Conservation (phyloP, 64 coral and sea anemone species). For the Montipora efflorescens region DNA sequence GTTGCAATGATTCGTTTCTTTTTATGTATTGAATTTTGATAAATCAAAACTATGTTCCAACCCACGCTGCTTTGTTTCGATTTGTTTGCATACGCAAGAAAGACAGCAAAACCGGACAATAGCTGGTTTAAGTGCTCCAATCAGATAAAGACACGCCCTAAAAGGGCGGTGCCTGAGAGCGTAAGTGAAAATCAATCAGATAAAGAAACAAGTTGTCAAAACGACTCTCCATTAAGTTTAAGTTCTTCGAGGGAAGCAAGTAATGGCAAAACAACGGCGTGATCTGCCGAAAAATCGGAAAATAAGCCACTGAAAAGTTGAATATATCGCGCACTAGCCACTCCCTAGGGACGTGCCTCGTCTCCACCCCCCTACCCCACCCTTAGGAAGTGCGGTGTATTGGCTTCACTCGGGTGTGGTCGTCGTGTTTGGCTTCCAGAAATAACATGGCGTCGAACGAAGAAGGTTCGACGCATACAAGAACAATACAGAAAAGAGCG, state of each 20-base stretch:
- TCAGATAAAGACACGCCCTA: slow-evolving; percentile 41
- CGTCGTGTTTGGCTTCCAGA: slow-evolving; percentile 92
- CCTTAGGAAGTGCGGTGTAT: slow-evolving; percentile 72
- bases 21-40: too few relatives aligned
- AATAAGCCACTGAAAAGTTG: not conserved
- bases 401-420: slow-evolving; percentile 88
- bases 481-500: slow-evolving; percentile 94
- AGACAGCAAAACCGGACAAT: not conserved
- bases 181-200: not conserved
- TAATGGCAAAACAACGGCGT: not conserved
- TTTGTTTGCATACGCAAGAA: slow-evolving; percentile 2
- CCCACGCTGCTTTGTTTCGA: not conserved
- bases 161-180: slow-evolving; percentile 31
- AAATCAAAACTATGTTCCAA: not conserved
- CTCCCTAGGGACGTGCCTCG: slow-evolving; percentile 47
- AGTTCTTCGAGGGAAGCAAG: not conserved
- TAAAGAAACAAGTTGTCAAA: not conserved
- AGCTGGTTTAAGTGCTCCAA: not conserved
- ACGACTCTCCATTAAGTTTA: not conserved
- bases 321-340: slow-evolving; percentile 19
- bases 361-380: slow-evolving; percentile 83
- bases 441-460: slow-evolving; percentile 97
- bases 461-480: slow-evolving; percentile 92
- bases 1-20: not conserved
- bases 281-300: not conserved